phyloP scores from a whole-genome alignment of 2,113 vertebrate species.

The Pelecanoides urinatrix region DNA sequence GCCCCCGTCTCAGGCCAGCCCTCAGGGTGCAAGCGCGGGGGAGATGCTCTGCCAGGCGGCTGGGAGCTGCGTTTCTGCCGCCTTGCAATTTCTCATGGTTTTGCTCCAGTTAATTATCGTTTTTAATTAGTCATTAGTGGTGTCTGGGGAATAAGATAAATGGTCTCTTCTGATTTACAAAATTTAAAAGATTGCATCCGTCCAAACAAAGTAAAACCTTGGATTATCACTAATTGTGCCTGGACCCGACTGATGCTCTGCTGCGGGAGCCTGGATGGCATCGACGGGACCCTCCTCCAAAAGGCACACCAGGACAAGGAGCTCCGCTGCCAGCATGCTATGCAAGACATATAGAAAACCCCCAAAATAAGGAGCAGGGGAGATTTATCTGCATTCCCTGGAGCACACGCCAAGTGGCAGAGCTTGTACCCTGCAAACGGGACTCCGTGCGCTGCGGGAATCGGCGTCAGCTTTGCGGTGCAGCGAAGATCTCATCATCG shows the following conservation, averaged over 20 bases:
- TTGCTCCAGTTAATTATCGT: neutral
- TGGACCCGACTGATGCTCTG: neutral
- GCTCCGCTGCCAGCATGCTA: neutral
- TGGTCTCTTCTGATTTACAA: neutral
- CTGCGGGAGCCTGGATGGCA: neutral
- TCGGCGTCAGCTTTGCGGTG: rapidly evolving
- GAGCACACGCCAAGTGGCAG: rapidly evolving
- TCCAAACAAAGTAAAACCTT: neutral
- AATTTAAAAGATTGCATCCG: neutral
- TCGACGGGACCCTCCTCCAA: neutral
- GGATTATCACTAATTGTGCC: neutral
- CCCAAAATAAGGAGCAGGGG: neutral
- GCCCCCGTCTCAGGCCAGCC: neutral
- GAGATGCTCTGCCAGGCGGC: neutral
- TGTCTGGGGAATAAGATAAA: neutral
- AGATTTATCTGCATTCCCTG: neutral
- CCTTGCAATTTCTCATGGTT: neutral
- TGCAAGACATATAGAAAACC: rapidly evolving
- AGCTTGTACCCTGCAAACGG: neutral
- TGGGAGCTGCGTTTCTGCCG: neutral
- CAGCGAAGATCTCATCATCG: neutral
- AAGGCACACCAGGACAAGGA: rapidly evolving
- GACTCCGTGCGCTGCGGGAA: rapidly evolving
- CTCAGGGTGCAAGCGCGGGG: rapidly evolving
- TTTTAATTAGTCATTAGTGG: conserved; percentile 20